Evolutionary conservation across 2,113 vertebrate genomes (phyloP).

Genomic region (Morone saxatilis): DNA sequence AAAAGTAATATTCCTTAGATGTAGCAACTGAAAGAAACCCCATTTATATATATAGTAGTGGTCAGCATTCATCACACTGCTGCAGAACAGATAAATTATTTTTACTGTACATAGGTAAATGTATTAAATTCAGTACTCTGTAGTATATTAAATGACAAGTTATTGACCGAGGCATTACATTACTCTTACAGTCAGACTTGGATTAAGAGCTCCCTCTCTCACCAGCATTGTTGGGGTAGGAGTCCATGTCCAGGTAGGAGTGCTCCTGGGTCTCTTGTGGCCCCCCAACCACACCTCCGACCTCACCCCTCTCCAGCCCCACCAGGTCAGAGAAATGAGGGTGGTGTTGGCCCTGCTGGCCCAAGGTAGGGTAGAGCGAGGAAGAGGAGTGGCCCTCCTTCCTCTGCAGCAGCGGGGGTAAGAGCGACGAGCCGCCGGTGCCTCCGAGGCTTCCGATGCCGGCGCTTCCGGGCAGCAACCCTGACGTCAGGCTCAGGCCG

Average conservation of each 20-base stretch:
- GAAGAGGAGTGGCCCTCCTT: slow-evolving; percentile 84
- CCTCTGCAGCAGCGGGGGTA: slow-evolving; percentile 83
- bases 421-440: slow-evolving; percentile 78
- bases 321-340: slow-evolving; percentile 89
- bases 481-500: slow-evolving; percentile 85
- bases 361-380: slow-evolving; percentile 84
- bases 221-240: slow-evolving; percentile 89
- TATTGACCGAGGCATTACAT: slow-evolving; percentile 18
- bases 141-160: slow-evolving; percentile 38
- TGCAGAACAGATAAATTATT: slow-evolving; percentile 32
- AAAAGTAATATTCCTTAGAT: slow-evolving; percentile 35
- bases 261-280: slow-evolving; percentile 88
- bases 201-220: slow-evolving; percentile 35
- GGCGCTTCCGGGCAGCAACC: slow-evolving; percentile 84
- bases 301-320: slow-evolving; percentile 84
- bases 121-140: slow-evolving; percentile 21
- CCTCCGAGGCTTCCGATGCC: slow-evolving; percentile 83
- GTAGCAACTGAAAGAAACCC: slow-evolving; percentile 20
- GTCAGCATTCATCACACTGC: slow-evolving; percentile 37
- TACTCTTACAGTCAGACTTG: neutral
- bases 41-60: slow-evolving; percentile 39
- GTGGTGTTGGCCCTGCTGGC: slow-evolving; percentile 87
- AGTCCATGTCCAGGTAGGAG: slow-evolving; percentile 95
- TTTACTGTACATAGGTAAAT: slow-evolving; percentile 30
- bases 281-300: slow-evolving; percentile 80